A percentile compares a stretch with the other conserved stretches of the same genome.
These are phyloP conservation scores for Morpho helenor DNA, from an alignment of 2,888 invertebrate species.

Conservation along the genomic window DNA sequence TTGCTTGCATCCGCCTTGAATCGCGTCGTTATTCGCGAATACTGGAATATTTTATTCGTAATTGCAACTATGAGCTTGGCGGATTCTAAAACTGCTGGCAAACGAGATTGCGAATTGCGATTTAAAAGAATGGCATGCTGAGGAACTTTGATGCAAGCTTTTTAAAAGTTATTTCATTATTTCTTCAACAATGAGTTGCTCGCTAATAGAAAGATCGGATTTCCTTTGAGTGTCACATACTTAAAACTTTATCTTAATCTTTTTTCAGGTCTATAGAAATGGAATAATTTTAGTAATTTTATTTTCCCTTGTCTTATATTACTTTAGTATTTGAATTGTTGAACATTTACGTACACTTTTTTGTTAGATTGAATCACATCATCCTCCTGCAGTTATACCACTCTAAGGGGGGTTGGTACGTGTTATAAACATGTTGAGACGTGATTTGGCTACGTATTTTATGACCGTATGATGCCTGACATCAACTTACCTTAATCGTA, in stretches of 20 bases:
- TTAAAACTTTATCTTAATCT: background rate
- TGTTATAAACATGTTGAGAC: too few species aligned
- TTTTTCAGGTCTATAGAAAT: background rate
- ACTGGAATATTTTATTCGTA: conserved; percentile 25
- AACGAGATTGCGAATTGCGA: conserved; percentile 20
- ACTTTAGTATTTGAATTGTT: too few species aligned
- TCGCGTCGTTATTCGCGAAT: conserved; percentile 30
- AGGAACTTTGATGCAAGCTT: conserved; percentile 16
- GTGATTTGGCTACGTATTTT: too few species aligned
- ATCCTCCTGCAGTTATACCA: too few species aligned
- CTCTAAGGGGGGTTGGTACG: too few species aligned
- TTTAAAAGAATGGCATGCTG: conserved; percentile 18
- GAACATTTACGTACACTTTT: too few species aligned
- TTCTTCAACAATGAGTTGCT: conserved; percentile 10
- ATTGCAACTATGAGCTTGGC: conserved; percentile 23
- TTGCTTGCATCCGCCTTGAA: conserved; percentile 39
- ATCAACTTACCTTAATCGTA: too few species aligned
- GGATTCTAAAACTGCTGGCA: conserved; percentile 20
- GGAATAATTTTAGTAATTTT: too few species aligned
- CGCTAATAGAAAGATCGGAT: conserved; percentile 4
- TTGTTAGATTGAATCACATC: too few species aligned
- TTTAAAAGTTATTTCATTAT: conserved; percentile 17
- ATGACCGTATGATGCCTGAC: too few species aligned
- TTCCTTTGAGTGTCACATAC: conserved; percentile 1
- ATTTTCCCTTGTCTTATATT: too few species aligned